These are phyloP conservation scores for Acleris cristana DNA, from an alignment of 2,888 invertebrate species.

Conservation along the genomic window DNA sequence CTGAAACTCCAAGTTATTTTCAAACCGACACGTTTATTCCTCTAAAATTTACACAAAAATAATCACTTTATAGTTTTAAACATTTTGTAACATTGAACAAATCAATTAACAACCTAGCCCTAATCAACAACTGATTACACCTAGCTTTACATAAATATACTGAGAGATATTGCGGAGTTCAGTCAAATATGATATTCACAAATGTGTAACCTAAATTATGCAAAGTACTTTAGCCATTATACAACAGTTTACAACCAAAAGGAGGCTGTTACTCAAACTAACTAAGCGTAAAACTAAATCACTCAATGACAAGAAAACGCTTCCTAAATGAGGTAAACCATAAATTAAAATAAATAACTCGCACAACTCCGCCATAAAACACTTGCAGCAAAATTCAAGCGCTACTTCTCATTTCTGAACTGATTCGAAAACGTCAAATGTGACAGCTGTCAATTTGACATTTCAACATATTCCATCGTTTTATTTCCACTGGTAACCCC, in stretches of 20 bases:
- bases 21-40: conserved; percentile 79
- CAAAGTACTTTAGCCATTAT: conserved; percentile 47
- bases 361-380: conserved; percentile 22
- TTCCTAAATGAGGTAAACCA: conserved; percentile 58
- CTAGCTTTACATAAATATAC: conserved; percentile 59
- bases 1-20: conserved; percentile 82
- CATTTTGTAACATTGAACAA: conserved; percentile 66
- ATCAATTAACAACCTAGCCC: conserved; percentile 83
- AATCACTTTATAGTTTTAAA: conserved; percentile 67
- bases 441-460: conserved; percentile 71
- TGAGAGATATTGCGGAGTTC: conserved; percentile 75
- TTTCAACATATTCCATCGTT: conserved; percentile 57
- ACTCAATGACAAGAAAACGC: conserved; percentile 74
- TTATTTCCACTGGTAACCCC: conserved; percentile 57
- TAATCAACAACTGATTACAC: conserved; percentile 66
- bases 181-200: conserved; percentile 73
- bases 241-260: conserved; percentile 56
- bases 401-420: conserved; percentile 50
- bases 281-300: conserved; percentile 62
- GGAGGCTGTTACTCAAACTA: conserved; percentile 54
- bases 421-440: conserved; percentile 64
- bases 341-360: conserved; percentile 54
- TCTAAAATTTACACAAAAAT: conserved; percentile 76
- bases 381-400: conserved; percentile 30
- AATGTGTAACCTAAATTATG: conserved; percentile 50